Percentiles rank a stretch among this genome's conserved stretches.
Evolutionary conservation across 2,888 invertebrate species (phyloP).

Genomic region (Trissolcus japonicus): DNA sequence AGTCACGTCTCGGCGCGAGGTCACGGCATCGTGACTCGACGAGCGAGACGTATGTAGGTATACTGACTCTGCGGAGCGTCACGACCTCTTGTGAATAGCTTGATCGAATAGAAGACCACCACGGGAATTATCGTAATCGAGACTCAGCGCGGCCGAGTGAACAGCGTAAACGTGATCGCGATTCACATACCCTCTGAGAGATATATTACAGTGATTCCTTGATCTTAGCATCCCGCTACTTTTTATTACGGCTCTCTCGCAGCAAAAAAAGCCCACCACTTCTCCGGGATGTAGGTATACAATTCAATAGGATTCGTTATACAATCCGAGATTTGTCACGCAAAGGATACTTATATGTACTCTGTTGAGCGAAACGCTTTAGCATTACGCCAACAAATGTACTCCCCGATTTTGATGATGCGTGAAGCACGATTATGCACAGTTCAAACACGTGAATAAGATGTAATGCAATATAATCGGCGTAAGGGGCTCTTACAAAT

Average conservation of each 20-base stretch:
- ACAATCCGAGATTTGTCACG: slow-evolving; percentile 50
- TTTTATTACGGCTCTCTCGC: slow-evolving; percentile 19
- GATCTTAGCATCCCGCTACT: slow-evolving; percentile 37
- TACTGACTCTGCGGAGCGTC: slow-evolving; percentile 44
- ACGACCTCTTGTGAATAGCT: slow-evolving; percentile 59
- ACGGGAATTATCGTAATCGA: slow-evolving; percentile 61
- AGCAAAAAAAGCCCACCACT: slow-evolving; percentile 22
- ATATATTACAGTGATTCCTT: slow-evolving; percentile 46
- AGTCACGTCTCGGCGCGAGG: slow-evolving; percentile 62
- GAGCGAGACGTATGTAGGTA: slow-evolving; percentile 58
- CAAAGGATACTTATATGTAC: slow-evolving; percentile 8
- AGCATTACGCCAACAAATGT: slow-evolving; percentile 22
- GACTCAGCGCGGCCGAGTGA: slow-evolving; percentile 54
- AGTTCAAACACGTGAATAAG: slow-evolving; percentile 24
- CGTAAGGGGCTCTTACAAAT: slow-evolving; percentile 4
- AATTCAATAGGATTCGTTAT: slow-evolving; percentile 37
- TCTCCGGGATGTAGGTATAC: slow-evolving; percentile 24
- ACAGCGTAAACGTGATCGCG: slow-evolving; percentile 59
- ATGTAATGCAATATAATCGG: slow-evolving; percentile 5
- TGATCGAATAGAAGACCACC: slow-evolving; percentile 57
- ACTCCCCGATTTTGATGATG: slow-evolving; percentile 32
- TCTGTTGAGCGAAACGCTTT: slow-evolving; percentile 22
- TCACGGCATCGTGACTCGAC: slow-evolving; percentile 61
- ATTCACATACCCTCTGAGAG: slow-evolving; percentile 41
- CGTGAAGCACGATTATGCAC: slow-evolving; percentile 23